Base-by-base conservation (phyloP, 2,888 invertebrate genomes). In the Scaptomyza polygonia region DNA sequence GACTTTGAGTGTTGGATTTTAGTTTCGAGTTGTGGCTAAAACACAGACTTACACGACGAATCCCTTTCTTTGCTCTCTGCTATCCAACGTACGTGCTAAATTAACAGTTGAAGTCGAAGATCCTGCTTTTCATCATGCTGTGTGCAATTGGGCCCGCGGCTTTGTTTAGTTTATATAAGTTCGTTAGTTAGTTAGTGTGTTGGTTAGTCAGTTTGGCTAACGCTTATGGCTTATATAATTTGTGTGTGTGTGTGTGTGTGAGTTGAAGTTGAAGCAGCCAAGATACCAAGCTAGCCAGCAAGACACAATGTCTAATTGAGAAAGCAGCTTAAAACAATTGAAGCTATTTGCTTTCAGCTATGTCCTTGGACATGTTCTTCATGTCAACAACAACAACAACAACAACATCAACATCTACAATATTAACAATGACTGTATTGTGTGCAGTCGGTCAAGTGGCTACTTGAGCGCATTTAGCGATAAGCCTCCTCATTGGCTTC, bases 261-360 rank as follows among this genome's bases (percentile, higher is more conserved):
- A 43, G 67, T 45, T 63, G 68, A 45, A 69, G 76, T 52, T 66
- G 72, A 80, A 78, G 54, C 58, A 14, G 40, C 55, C 67, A 78
- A 77, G 12, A 21, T 12, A 21, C 21, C 18, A 18, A 32, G 67
- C 58, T 71, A 34, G 34, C 34, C 12, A 36, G 11, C 11, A 80
- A 65, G 67, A 61, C 73, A 64, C 70, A 44, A 57, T 56, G 64
- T 66, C 79, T 79, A 86, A 86, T 86, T 79, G 79, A 62, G 45
- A 74, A 80, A 79, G 70, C 72, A 68, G 84, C 84, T 83, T 75
- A 80, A 77, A 78, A 86, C 86, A 83, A 80, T 83, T 80, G 70
- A 73, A 82, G 72, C 63, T 71, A 72, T 73, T 79, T 68, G 77
- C 81, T 70, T 65, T 55, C 44, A 70, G 68, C 53, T 59, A 57